Base-by-base conservation (phyloP, 2,797 vertebrate species). In the Gadopsis bispinosus region DNA sequence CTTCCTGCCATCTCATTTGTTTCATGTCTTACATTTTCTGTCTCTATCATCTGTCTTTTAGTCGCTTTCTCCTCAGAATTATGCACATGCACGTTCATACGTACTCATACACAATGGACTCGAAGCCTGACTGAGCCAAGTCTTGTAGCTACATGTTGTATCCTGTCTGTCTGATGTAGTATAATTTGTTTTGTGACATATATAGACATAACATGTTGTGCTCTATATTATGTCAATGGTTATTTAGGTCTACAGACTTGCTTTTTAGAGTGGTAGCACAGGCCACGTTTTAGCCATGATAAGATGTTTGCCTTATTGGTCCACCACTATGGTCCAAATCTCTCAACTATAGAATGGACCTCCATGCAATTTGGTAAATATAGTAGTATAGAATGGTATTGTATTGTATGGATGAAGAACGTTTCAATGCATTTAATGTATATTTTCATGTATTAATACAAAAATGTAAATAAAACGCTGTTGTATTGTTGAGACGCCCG, bases 1-100 rank as follows among this genome's bases (percentile, higher is more conserved):
- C 75, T 83, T 91, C 85, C 88, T 86, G 80, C 75, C 82, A 72
- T 62, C 58, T 20, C 60, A 75, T 75, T 75, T 77, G 63, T 79
- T 74, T 79, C 62, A 51, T 61, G 65, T 74, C 65, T 74, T 4
- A 72, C 47, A 33, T 51, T 7, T 53, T 63, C 29, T 43, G 7
- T 53, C 31, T 61, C 56, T 37, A 31, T 73, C 53, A 12, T 64
- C 62, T 59, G 43, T 60, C 31, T 65, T 5, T 68, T 19, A 8
- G n/a, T 50, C 17, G 37, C 35, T 45, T 50, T 35, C 35, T 39
- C 37, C 37, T 39, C 1, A 12, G 31, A 59, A 71, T 54, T 39
- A 55, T 26, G 20, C 51, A 13, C 50, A 61, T 19, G 16, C n/a
- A 54, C 2, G 3, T 65, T 58, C 14, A 54, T 4, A 48, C 43